Evolutionary conservation across 2,888 invertebrate genomes (phyloP).

Genomic region (Ormia ochracea): DNA sequence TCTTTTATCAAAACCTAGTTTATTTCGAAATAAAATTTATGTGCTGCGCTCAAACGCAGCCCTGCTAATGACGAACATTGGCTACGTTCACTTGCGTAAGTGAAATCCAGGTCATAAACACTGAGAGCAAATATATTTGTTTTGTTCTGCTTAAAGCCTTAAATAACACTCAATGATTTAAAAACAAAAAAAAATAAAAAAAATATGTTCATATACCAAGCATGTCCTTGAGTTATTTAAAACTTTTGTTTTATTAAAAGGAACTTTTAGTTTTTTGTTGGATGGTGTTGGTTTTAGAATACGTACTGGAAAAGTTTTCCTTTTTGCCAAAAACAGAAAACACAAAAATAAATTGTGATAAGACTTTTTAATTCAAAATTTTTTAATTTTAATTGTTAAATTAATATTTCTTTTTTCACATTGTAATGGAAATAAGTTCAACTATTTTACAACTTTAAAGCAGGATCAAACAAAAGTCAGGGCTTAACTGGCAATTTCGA

Average conservation of each 20-base stretch:
- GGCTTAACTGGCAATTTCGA: too few relatives aligned
- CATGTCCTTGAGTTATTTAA: conserved; percentile 22
- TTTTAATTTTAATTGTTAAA: too few relatives aligned
- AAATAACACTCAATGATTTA: not conserved
- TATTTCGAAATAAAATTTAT: too few relatives aligned
- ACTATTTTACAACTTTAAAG: too few relatives aligned
- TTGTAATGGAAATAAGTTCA: too few relatives aligned
- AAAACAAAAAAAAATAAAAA: too few relatives aligned
- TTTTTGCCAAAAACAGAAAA: not conserved
- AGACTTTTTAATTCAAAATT: too few relatives aligned
- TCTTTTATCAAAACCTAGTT: too few relatives aligned
- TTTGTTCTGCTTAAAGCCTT: not conserved
- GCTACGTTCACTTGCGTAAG: not conserved
- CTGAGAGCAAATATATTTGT: conserved; percentile 11
- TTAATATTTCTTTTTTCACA: too few relatives aligned
- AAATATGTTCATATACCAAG: not conserved
- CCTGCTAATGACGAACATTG: not conserved
- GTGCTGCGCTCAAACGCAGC: not conserved
- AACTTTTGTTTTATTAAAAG: conserved; percentile 32
- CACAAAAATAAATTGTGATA: not conserved
- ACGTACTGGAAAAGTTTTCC: too few relatives aligned
- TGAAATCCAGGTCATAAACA: conserved; percentile 27
- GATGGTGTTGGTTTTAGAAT: not conserved
- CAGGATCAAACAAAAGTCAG: too few relatives aligned
- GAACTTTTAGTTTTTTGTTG: not conserved